phyloP scores from a whole-genome alignment of 2,888 invertebrate genomes.

The Leptothorax acervorum region DNA sequence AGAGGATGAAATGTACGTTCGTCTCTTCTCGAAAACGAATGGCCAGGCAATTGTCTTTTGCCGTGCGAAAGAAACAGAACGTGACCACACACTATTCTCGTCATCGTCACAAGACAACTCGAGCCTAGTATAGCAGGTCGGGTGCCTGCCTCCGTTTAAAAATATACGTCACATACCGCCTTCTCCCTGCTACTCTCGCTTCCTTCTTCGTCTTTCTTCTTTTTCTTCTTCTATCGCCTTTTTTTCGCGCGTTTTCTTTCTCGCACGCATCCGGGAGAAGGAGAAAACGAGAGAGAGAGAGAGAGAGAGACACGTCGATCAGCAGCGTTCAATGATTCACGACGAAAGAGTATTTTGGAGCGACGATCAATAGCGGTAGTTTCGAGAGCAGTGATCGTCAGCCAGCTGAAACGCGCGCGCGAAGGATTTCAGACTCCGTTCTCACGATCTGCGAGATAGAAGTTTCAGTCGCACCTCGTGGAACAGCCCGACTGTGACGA shows the following conservation, averaged over 20 bases:
- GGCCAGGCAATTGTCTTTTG: slow-evolving; percentile 44
- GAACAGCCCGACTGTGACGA: not conserved
- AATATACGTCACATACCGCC: slow-evolving; percentile 71
- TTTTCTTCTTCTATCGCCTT: not conserved
- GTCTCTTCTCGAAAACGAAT: slow-evolving; percentile 18
- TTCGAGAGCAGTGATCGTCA: slow-evolving; percentile 33
- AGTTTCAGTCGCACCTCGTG: slow-evolving; percentile 14
- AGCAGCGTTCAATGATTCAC: slow-evolving; percentile 53
- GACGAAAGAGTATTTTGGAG: slow-evolving; percentile 50
- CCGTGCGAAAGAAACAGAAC: slow-evolving; percentile 63
- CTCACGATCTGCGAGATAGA: slow-evolving; percentile 20
- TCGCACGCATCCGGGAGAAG: slow-evolving; percentile 23
- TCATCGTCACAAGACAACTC: slow-evolving; percentile 78
- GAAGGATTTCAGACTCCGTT: slow-evolving; percentile 15
- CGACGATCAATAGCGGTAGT: slow-evolving; percentile 53
- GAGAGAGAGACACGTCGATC: slow-evolving; percentile 40
- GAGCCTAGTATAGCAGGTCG: slow-evolving; percentile 77
- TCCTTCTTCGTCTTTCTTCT: slow-evolving; percentile 13
- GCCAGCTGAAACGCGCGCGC: slow-evolving; percentile 14
- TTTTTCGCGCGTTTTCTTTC: slow-evolving; percentile 23
- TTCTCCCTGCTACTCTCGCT: slow-evolving; percentile 35
- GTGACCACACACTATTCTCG: slow-evolving; percentile 78
- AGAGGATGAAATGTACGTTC: not conserved
- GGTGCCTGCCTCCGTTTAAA: slow-evolving; percentile 75
- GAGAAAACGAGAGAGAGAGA: slow-evolving; percentile 28